Evolutionary conservation across 2,113 vertebrate genomes (phyloP).

Genomic region (Campylomormyrus tamandua): DNA sequence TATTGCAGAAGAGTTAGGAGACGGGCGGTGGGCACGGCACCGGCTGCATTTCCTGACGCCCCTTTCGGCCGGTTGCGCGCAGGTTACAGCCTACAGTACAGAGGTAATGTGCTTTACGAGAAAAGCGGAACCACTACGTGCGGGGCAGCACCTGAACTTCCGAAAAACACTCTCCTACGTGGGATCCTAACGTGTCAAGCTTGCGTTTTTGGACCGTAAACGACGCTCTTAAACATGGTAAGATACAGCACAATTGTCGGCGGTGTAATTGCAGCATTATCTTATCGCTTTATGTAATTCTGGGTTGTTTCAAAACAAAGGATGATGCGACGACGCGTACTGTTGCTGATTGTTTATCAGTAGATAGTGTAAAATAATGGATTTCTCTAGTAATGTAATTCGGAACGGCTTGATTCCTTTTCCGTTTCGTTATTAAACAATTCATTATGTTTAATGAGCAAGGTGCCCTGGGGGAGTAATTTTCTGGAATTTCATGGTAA

Average conservation of each 20-base stretch:
- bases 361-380: neutral
- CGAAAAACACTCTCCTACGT: neutral
- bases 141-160: neutral
- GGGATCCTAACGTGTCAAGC: neutral
- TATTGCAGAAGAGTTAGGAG: neutral
- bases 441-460: neutral
- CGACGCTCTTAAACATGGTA: conserved; percentile 10
- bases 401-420: neutral
- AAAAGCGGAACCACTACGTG: conserved; percentile 9
- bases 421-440: neutral
- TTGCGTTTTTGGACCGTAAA: neutral
- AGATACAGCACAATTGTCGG: neutral
- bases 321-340: neutral
- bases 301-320: neutral
- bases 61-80: neutral
- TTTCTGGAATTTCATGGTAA: neutral
- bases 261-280: neutral
- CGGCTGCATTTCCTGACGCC: neutral
- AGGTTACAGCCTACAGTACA: neutral
- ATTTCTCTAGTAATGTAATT: neutral
- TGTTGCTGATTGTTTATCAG: neutral
- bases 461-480: neutral
- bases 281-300: neutral
- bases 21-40: neutral
- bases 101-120: neutral